Conservation (phyloP, 2,888 invertebrate genomes). For the Physocephala rufipes region DNA sequence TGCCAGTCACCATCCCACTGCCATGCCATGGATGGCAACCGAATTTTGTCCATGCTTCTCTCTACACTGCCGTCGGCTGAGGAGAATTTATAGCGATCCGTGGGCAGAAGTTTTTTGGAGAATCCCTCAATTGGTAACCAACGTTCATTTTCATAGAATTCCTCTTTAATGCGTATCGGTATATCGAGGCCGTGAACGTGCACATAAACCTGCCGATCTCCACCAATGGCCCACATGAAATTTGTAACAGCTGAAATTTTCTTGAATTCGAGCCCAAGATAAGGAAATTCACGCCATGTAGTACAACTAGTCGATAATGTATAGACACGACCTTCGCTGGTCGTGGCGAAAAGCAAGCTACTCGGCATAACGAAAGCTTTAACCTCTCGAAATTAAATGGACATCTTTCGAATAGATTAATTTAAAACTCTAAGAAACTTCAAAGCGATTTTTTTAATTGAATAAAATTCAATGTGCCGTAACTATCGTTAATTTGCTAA, state of each 20-base stretch:
- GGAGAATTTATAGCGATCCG: slow-evolving; percentile 88
- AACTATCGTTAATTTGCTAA: background rate
- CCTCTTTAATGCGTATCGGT: slow-evolving; percentile 89
- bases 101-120: slow-evolving; percentile 82
- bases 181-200: slow-evolving; percentile 90
- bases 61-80: slow-evolving; percentile 83
- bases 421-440: background rate
- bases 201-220: slow-evolving; percentile 91
- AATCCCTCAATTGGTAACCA: slow-evolving; percentile 93
- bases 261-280: slow-evolving; percentile 88
- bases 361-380: slow-evolving; percentile 69
- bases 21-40: slow-evolving; percentile 94
- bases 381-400: background rate
- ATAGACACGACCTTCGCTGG: slow-evolving; percentile 88
- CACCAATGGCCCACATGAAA: slow-evolving; percentile 92
- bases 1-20: slow-evolving; percentile 97
- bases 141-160: slow-evolving; percentile 91
- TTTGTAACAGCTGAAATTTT: slow-evolving; percentile 85
- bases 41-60: slow-evolving; percentile 80
- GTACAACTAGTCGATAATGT: slow-evolving; percentile 82
- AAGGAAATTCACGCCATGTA: slow-evolving; percentile 87
- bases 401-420: background rate
- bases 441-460: background rate
- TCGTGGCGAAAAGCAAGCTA: slow-evolving; percentile 82
- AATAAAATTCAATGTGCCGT: background rate